Conservation (phyloP, 2,888 invertebrate species). For the Cotesia congregata region DNA sequence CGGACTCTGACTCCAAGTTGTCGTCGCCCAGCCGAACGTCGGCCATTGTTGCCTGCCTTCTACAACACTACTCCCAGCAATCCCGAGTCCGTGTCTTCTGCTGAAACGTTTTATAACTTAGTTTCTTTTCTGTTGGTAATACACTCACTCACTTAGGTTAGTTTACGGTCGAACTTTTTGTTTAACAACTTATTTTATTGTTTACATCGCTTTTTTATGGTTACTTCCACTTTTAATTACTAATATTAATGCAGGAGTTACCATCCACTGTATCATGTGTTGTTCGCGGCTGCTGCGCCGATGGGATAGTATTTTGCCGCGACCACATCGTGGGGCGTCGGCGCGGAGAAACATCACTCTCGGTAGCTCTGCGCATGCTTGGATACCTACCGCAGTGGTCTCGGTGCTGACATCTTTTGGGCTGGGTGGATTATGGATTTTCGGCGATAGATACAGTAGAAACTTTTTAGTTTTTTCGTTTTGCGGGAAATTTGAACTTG, state of each 20-base stretch:
- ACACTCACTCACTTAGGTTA: background rate
- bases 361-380: conserved; percentile 21
- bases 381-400: background rate
- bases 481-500: no score
- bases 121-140: no score
- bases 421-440: no score
- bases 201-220: conserved; percentile 2
- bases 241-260: conserved; percentile 12
- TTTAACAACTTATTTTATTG: background rate
- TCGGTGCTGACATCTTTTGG: conserved; percentile 1
- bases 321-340: conserved; percentile 36
- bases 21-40: conserved; percentile 38
- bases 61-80: conserved; percentile 2
- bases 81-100: background rate
- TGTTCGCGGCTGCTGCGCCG: conserved; percentile 32
- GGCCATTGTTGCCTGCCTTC: conserved; percentile 33
- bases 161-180: background rate
- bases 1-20: conserved; percentile 31
- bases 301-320: conserved; percentile 34
- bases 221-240: conserved; percentile 8
- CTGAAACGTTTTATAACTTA: background rate
- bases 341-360: conserved; percentile 30
- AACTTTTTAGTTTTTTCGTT: background rate
- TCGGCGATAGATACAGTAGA: background rate
- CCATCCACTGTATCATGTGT: conserved; percentile 19